These are phyloP conservation scores for Ceramica pisi DNA, from an alignment of 2,888 invertebrate species.

Conservation along the genomic window DNA sequence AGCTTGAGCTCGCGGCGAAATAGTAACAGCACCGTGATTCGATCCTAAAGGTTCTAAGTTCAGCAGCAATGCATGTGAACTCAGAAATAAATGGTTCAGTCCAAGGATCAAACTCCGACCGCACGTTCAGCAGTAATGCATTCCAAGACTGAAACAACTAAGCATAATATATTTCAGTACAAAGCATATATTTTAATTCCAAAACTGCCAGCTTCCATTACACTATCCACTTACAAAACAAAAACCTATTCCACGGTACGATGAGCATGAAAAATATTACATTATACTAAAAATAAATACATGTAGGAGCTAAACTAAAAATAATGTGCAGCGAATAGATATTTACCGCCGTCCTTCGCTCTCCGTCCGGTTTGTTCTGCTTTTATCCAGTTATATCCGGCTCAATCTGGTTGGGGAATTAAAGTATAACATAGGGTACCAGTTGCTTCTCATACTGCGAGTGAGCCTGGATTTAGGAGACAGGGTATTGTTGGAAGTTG, in stretches of 20 bases:
- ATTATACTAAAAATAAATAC: slow-evolving; percentile 57
- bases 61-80: too few relatives aligned
- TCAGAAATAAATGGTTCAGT: neutral
- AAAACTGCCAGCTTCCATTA: slow-evolving; percentile 13
- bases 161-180: neutral
- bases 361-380: slow-evolving; percentile 64
- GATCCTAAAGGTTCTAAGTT: too few relatives aligned
- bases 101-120: neutral
- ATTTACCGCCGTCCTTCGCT: slow-evolving; percentile 62
- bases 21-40: too few relatives aligned
- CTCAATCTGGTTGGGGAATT: slow-evolving; percentile 63
- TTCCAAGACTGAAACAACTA: too few relatives aligned
- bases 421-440: slow-evolving; percentile 58
- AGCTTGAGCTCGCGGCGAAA: too few relatives aligned
- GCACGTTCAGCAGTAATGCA: neutral
- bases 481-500: slow-evolving; percentile 24
- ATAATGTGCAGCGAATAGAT: slow-evolving; percentile 65
- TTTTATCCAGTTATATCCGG: slow-evolving; percentile 70
- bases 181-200: slow-evolving; percentile 6
- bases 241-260: slow-evolving; percentile 43
- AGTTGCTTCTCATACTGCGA: slow-evolving; percentile 46
- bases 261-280: slow-evolving; percentile 52
- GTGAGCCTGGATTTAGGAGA: slow-evolving; percentile 50
- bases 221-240: slow-evolving; percentile 17
- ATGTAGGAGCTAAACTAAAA: slow-evolving; percentile 66